phyloP scores from a whole-genome alignment of 2,888 invertebrate species.

The Philereme vetulata region DNA sequence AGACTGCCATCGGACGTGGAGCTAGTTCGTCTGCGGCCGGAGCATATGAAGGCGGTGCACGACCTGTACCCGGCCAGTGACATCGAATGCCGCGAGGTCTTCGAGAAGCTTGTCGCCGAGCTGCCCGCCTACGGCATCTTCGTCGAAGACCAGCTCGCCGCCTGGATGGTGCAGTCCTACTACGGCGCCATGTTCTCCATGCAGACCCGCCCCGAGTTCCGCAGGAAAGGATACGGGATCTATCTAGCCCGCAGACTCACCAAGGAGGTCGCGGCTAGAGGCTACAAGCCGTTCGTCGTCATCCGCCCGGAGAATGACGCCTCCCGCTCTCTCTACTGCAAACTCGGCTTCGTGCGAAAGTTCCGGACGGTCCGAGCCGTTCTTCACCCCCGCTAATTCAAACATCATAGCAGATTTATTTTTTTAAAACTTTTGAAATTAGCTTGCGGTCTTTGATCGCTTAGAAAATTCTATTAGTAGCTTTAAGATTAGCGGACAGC shows the following conservation, averaged over 20 bases:
- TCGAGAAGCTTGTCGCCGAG: slow-evolving; percentile 90
- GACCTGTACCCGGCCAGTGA: slow-evolving; percentile 94
- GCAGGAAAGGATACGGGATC: slow-evolving; percentile 90
- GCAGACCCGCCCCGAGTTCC: slow-evolving; percentile 92
- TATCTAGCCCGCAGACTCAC: slow-evolving; percentile 88
- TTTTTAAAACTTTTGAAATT: slow-evolving; percentile 72
- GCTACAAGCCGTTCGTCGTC: slow-evolving; percentile 93
- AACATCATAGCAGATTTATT: slow-evolving; percentile 73
- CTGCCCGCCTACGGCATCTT: slow-evolving; percentile 93
- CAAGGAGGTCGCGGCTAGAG: slow-evolving; percentile 86
- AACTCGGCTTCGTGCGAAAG: slow-evolving; percentile 91
- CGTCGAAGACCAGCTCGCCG: slow-evolving; percentile 89
- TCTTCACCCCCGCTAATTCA: slow-evolving; percentile 83
- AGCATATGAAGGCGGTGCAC: slow-evolving; percentile 92
- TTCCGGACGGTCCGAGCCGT: slow-evolving; percentile 92
- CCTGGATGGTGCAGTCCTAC: slow-evolving; percentile 96
- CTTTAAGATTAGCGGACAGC: slow-evolving; percentile 77
- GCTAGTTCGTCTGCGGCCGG: slow-evolving; percentile 89
- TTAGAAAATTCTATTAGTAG: slow-evolving; percentile 80
- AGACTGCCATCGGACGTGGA: slow-evolving; percentile 88
- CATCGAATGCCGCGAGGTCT: slow-evolving; percentile 93
- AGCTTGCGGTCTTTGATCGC: slow-evolving; percentile 82
- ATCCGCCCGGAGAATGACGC: slow-evolving; percentile 94
- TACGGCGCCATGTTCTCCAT: slow-evolving; percentile 96
- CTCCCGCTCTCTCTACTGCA: slow-evolving; percentile 91